Base-by-base conservation (phyloP, 2,113 vertebrate genomes). In the Anarhynchus alexandrinus region DNA sequence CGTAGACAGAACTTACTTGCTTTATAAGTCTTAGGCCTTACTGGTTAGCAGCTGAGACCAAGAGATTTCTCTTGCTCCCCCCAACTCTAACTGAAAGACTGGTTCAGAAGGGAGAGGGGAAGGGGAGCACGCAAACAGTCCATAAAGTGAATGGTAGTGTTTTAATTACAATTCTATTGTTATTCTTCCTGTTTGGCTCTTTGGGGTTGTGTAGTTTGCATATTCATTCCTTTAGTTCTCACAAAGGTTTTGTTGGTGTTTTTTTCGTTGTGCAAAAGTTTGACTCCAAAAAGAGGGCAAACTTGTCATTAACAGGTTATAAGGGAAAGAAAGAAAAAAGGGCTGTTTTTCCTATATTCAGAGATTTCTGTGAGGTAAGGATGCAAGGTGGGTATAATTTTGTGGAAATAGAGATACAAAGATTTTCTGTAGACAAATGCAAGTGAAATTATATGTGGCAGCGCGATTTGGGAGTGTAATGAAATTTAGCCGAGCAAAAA, bases 81-180 rank as follows among this genome's bases (percentile, higher is more conserved):
- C 30, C 26, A 90, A 38, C 20, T 62, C n/a, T 64, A 58, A 87
- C 77, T 62, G 58, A 82, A 93, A 79, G 62, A 43, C 43, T 69
- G 13, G 15, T 40, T 88, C 27, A 49, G 61, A 90, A 54, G 10
- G 23, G 34, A 78, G 51, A 69, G 59, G 43, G 18, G 49, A 84
- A 91, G 29, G 55, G 16, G 65, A 85, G 27, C 65, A 72, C 49
- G 32, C 81, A 72, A 54, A 80, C 52, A 54, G 32, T 85, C 74
- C 29, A 36, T 66, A 85, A 95, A 86, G n/a, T 51, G 73, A 87
- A 95, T 90, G 54, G 54, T 77, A 95, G 90, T 90, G 81, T 82
- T 96, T 94, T 90, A 90, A 95, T 94, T 95, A 73, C 59, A 40
- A 59, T 90, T 93, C 82, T 54, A 55, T 95, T 96, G 66, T 93